These are phyloP conservation scores for Phoebastria nigripes DNA, from an alignment of 2,797 vertebrate species.

Conservation along the genomic window DNA sequence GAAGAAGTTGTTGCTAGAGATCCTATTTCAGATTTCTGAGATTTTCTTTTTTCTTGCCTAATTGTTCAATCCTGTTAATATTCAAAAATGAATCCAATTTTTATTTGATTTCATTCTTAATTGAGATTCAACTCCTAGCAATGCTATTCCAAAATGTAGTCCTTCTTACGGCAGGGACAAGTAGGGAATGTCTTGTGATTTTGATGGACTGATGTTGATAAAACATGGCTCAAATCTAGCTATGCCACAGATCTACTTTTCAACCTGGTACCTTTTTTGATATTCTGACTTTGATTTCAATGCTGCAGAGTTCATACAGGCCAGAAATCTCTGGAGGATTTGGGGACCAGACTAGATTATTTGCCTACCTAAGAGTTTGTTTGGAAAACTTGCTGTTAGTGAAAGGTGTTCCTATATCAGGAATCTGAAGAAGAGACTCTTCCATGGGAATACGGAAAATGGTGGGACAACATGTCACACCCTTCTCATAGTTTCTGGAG, in stretches of 20 bases:
- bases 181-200: neutral
- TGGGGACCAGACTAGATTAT: neutral
- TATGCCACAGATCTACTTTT: conserved; percentile 10
- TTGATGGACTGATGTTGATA: neutral
- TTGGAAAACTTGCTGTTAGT: neutral
- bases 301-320: neutral
- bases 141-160: neutral
- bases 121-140: neutral
- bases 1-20: neutral
- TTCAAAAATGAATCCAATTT: neutral
- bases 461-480: neutral
- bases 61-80: conserved; percentile 3
- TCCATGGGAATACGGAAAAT: neutral
- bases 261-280: neutral
- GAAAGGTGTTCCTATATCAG: neutral
- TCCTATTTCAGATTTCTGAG: neutral
- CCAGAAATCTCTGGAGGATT: neutral
- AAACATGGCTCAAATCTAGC: neutral
- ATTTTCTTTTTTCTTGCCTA: neutral
- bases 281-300: conserved; percentile 32
- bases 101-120: conserved; percentile 20
- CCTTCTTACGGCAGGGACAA: neutral
- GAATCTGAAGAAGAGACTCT: neutral
- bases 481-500: neutral
- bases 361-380: neutral